Evolutionary conservation across 2,113 vertebrate genomes (phyloP).

Genomic region (Heptranchias perlo): DNA sequence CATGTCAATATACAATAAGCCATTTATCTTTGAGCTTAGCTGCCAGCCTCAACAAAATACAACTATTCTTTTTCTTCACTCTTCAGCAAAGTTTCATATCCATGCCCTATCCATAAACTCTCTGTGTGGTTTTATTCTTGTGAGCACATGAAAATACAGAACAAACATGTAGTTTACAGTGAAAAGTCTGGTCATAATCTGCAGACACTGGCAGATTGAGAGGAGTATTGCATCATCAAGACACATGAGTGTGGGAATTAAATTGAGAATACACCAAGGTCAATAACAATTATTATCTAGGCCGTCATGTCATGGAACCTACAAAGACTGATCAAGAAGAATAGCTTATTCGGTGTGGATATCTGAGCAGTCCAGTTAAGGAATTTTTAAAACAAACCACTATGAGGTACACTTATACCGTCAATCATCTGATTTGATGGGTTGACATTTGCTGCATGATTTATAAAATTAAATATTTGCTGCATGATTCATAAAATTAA

Average conservation of each 20-base stretch:
- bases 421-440: background rate
- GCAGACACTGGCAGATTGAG: background rate
- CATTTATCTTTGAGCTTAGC: background rate
- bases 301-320: background rate
- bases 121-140: background rate
- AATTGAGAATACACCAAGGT: background rate
- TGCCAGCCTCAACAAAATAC: background rate
- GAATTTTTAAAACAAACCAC: background rate
- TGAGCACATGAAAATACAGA: background rate
- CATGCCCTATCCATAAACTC: background rate
- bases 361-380: background rate
- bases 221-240: background rate
- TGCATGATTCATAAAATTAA: background rate
- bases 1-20: background rate
- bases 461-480: background rate
- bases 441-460: background rate
- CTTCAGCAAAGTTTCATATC: background rate
- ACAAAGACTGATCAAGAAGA: background rate
- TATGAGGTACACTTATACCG: background rate
- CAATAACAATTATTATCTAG: background rate
- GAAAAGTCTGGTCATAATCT: background rate
- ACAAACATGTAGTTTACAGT: background rate
- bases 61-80: background rate
- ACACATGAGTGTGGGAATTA: background rate
- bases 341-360: background rate